Evolutionary conservation across 2,113 vertebrate species (phyloP), one percentile per base, ranked within the genome.

Genomic region (Ailuropoda melanoleuca): DNA sequence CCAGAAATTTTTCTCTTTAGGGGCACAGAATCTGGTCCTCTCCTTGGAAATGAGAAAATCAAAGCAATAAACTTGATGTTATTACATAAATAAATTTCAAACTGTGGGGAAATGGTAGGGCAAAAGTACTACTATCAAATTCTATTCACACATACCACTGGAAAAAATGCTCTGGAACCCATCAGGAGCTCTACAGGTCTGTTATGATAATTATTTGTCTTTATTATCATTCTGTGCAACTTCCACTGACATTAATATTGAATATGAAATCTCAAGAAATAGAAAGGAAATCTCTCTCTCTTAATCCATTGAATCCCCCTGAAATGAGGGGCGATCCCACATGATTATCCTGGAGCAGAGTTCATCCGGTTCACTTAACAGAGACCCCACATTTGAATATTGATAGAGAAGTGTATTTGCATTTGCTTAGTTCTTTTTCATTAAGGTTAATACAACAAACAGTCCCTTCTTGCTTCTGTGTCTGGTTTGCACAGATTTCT

Each of bases 401-500:
- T 83, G 77, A 85, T 31, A 72, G 78, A 88, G 50, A 46, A 77
- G 70, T n/a, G 5, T 55, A 81, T 91, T 96, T 92, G 81, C 77
- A 60, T 97, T 92, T 94, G 80, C 81, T 92, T 88, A 66, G 68
- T 74, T 70, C 85, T 90, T 91, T 96, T 86, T 93, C 46, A 84
- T 88, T 85, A 82, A 93, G 70, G 74, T 91, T 60, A 88, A 74
- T 77, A 50, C 56, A 95, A 48, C 60, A 96, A 53, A 85, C 80
- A 70, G 10, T 77, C 48, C 43, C 23, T 58, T 86, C 55, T 97
- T 72, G 39, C 58, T 92, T 91, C 39, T 21, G 31, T 37, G 48
- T 94, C 90, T 96, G 8, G 77, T 23, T 88, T 97, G 80, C 87
- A 64, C 26, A 93, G 62, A 94, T 86, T 87, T 90, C 87, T 96